These are phyloP conservation scores for Eumaeus atala DNA, from an alignment of 1,140 invertebrate genomes.

Conservation along the genomic window DNA sequence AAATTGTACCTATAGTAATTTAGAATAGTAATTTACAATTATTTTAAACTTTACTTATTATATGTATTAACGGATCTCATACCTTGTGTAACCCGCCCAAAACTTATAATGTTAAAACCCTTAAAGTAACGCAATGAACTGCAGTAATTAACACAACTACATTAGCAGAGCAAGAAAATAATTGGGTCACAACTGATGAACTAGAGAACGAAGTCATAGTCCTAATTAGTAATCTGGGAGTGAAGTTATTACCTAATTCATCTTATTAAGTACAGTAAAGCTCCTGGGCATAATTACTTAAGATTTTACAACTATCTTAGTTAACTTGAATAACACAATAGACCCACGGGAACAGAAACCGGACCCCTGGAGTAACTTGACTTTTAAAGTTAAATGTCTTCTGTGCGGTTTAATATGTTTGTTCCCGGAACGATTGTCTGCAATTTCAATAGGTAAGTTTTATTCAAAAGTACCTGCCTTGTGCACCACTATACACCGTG, in stretches of 20 bases:
- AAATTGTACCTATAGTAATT: too few species aligned
- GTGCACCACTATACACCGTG: not conserved
- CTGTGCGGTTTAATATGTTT: not conserved
- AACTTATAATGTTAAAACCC: too few species aligned
- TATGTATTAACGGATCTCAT: too few species aligned
- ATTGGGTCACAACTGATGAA: too few species aligned
- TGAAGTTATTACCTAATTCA: constrained; percentile 2
- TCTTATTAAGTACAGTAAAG: constrained; percentile 9
- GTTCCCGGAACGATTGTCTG: not conserved
- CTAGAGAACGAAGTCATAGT: too few species aligned
- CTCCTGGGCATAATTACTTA: constrained; percentile 4
- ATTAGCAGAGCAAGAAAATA: too few species aligned
- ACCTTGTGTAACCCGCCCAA: too few species aligned
- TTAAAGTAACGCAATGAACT: too few species aligned
- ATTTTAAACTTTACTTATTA: too few species aligned
- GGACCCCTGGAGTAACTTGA: not conserved
- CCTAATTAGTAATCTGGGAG: not conserved
- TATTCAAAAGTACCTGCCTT: not conserved
- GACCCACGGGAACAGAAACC: not conserved
- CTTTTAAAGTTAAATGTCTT: constrained; percentile 4
- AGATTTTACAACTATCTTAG: constrained; percentile 7
- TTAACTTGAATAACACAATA: not conserved
- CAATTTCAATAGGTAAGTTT: not conserved
- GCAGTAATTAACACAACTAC: too few species aligned
- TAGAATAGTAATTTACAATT: too few species aligned